Evolutionary conservation across 1,140 invertebrate species (phyloP), one percentile per base, ranked within the genome.

Genomic region (Hylaeus anthracinus): DNA sequence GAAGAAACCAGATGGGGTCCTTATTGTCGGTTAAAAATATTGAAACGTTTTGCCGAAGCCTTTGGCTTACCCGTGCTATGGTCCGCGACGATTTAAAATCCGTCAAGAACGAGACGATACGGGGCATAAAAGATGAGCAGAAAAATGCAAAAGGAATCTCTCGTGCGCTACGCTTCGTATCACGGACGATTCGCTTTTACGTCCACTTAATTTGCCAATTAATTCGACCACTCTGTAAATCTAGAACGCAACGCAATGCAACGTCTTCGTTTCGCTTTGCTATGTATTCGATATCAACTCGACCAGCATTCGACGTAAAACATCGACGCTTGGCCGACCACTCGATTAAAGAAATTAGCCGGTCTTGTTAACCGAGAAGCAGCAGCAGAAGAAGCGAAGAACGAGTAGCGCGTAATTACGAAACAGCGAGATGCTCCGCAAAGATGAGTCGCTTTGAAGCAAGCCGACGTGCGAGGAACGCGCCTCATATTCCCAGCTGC

Each of bases 381-480:
- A 14, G 4, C 15, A 39, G 58, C 41, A 12, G 64, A 60, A 60
- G 26, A 61, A 60, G 37, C n/a, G 10, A 12, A 45, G 53, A 48
- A 53, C 48, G 15, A 60, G 77, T 9, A 5, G 45, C 45, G 9
- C n/a, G 69, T 51, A 72, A 71, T 79, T 79, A 73, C 70, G 61
- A 73, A 66, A 70, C 65, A 56, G 48, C 82, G 61, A 85, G 82
- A 84, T 81, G 66, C 58, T 43, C 58, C 61, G 79, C 71, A 72
- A 84, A 84, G 81, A 85, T 71, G 82, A 51, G 39, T 39, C 58
- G 51, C 77, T 79, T 79, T 73, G 70, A 73, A 55, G 51, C 39
- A 51, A 65, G 71, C 71, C 77, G 75, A 41, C 75, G 71, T 56
- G 12, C 45, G 51, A 48, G 41, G 41, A 39, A 72, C 26, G 53